These are phyloP conservation scores for Calameuta idolon DNA, from an alignment of 2,888 invertebrate species.

Conservation along the genomic window DNA sequence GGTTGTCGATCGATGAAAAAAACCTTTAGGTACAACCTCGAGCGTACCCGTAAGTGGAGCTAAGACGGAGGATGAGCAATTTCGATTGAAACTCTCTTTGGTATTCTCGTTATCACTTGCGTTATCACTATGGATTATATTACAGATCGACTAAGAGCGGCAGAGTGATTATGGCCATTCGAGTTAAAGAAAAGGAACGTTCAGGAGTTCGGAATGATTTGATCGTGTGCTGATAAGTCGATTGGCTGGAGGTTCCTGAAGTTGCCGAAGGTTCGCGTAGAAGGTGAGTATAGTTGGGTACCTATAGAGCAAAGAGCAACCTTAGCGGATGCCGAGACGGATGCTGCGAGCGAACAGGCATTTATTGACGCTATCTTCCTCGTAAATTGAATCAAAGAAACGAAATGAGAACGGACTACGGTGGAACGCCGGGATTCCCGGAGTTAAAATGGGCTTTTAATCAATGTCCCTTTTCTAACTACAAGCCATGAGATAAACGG, in stretches of 20 bases:
- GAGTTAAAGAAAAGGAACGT: slow-evolving; percentile 42
- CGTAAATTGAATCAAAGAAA: slow-evolving; percentile 64
- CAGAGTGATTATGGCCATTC: slow-evolving; percentile 44
- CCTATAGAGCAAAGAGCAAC: background rate
- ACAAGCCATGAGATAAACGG: slow-evolving; percentile 62
- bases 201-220: slow-evolving; percentile 45
- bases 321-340: slow-evolving; percentile 19
- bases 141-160: background rate
- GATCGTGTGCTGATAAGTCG: slow-evolving; percentile 50
- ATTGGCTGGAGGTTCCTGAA: too few relatives aligned
- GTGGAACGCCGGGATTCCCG: slow-evolving; percentile 32
- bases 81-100: background rate
- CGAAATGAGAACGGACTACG: slow-evolving; percentile 47
- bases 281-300: background rate
- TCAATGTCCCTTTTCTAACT: slow-evolving; percentile 57
- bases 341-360: slow-evolving; percentile 29
- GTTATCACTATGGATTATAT: too few relatives aligned
- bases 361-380: slow-evolving; percentile 53
- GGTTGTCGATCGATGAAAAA: too few relatives aligned
- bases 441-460: slow-evolving; percentile 60
- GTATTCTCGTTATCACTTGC: too few relatives aligned
- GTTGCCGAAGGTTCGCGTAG: slow-evolving; percentile 1
- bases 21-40: background rate
- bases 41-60: background rate
- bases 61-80: background rate